A percentile compares a stretch with the other conserved stretches of the same genome.
Evolutionary conservation across 92 coral and sea anemone species (phyloP).

Genomic region (Epizoanthus illoricatus): DNA sequence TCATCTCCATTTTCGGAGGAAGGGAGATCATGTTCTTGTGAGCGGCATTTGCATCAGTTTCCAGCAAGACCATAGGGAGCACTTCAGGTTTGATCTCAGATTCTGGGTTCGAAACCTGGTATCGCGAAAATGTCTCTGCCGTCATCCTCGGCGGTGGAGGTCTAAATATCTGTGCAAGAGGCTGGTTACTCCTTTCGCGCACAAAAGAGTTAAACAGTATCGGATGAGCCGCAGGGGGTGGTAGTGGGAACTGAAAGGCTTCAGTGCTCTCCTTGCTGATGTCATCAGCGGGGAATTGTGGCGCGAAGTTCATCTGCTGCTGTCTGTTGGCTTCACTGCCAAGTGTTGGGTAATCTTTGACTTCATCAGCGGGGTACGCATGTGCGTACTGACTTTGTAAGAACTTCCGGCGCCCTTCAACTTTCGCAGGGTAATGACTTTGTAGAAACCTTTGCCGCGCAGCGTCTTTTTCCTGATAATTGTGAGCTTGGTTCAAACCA

Average conservation of each 20-base stretch:
- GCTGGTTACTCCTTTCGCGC: background rate
- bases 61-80: constrained; percentile 26
- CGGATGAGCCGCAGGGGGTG: background rate
- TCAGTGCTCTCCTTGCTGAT: constrained; percentile 4
- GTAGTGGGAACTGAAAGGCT: background rate
- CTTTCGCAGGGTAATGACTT: background rate
- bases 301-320: background rate
- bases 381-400: constrained; percentile 15
- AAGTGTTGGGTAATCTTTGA: background rate
- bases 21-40: constrained; percentile 13
- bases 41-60: constrained; percentile 14
- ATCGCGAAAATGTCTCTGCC: constrained; percentile 47
- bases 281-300: background rate
- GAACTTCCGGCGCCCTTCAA: background rate
- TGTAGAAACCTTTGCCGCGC: constrained; percentile 19
- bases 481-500: background rate
- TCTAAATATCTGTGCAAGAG: background rate
- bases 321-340: background rate
- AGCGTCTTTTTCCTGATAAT: constrained; percentile 10
- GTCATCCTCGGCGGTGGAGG: background rate
- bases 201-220: background rate
- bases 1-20: constrained; percentile 49
- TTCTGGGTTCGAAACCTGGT: constrained; percentile 44
- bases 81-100: constrained; percentile 44
- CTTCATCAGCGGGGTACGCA: constrained; percentile 16